A percentile compares a stretch with the other conserved stretches of the same genome.
phyloP scores from a whole-genome alignment of 2,888 invertebrate species.

The Gymnosoma rotundatum region DNA sequence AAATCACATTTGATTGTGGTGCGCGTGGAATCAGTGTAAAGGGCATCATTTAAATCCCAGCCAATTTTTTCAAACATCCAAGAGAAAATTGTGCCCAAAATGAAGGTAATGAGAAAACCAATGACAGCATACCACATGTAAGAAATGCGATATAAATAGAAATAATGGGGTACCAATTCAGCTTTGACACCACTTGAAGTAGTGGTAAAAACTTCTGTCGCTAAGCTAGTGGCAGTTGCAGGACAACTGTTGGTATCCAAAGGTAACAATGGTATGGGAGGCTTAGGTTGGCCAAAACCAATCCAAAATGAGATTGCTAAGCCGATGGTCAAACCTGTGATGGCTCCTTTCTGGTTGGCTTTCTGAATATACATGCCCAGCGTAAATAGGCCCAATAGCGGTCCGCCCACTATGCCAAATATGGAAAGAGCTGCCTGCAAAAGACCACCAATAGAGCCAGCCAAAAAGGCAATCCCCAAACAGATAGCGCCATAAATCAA shows the following conservation, averaged over 20 bases:
- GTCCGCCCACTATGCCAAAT: constrained; percentile 94
- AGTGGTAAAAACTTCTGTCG: constrained; percentile 70
- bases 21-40: constrained; percentile 77
- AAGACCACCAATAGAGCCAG: constrained; percentile 92
- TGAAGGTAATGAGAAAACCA: constrained; percentile 83
- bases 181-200: constrained; percentile 1
- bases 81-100: constrained; percentile 84
- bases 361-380: constrained; percentile 91
- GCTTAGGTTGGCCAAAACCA: constrained; percentile 91
- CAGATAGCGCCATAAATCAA: constrained; percentile 89
- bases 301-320: constrained; percentile 90
- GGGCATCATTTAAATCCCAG: constrained; percentile 77
- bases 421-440: constrained; percentile 93
- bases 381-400: constrained; percentile 92
- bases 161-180: constrained; percentile 72
- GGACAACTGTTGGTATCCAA: constrained; percentile 85
- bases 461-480: constrained; percentile 91
- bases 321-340: constrained; percentile 86
- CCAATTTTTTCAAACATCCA: constrained; percentile 79
- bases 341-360: constrained; percentile 89
- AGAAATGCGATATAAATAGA: constrained; percentile 83
- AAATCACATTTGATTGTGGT: constrained; percentile 84
- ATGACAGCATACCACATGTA: constrained; percentile 88
- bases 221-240: constrained; percentile 65
- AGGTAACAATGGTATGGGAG: constrained; percentile 84